Evolutionary conservation across 2,113 vertebrate species (phyloP), one percentile per base, ranked within the genome.

Genomic region (Lamprologus speciosus): DNA sequence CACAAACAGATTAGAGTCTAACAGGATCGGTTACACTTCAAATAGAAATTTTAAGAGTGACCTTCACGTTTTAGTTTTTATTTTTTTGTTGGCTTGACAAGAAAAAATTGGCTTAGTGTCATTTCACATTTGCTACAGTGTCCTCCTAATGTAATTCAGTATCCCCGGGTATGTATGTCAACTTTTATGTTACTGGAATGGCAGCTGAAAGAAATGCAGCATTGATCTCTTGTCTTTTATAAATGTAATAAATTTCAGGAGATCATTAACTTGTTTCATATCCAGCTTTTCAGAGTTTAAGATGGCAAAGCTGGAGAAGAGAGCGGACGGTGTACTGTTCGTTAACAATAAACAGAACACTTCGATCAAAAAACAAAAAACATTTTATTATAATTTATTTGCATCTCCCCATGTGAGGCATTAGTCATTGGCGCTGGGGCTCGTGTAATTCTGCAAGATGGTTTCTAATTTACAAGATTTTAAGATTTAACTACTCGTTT

Each of bases 1-100:
- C 87, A 60, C 87, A 84, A 82, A 85, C 42, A 94, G 85, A 93
- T 90, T 89, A 94, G 31, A 81, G 54, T 75, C 42, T 85, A 92
- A 91, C 55, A 89, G 85, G 88, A 91, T 90, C 16, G 21, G 91
- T 79, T 92, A 78, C 82, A 90, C 88, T 85, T 87, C 31, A 86
- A 86, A 12, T 85, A 9, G 50, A 90, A 87, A 90, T 86, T 83
- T 82, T 51, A 28, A 14, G 85, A 73, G 26, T 54, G 80, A 86
- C 82, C 81, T 88, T 70, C 78, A 78, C 82, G 8, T 85, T 92
- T 81, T 86, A 7, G 5, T 26, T 75, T 50, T 28, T 2, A 3
- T 5, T 50, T 50, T 50, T 51, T 78, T 50, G 55, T 50, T 70
- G 70, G 65, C 78, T 78, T 85, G 55, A 50, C 88, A 55, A 87